Percentiles rank a stretch among this genome's conserved stretches.
phyloP scores from a whole-genome alignment of 2,113 vertebrate genomes.

The Sceloporus undulatus region DNA sequence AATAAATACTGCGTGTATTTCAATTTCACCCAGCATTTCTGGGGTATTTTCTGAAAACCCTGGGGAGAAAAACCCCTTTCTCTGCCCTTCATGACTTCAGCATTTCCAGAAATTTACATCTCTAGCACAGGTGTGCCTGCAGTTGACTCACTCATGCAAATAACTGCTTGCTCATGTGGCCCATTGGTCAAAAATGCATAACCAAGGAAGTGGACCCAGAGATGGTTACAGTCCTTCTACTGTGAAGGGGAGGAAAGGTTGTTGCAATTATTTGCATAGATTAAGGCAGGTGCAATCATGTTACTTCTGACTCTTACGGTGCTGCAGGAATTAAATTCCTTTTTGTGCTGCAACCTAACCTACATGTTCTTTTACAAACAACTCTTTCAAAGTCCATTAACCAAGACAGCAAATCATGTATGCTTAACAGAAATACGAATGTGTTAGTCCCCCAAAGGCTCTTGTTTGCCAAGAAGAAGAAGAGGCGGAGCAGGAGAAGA shows the following conservation, averaged over 20 bases:
- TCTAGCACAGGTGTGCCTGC: neutral
- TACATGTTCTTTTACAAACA: neutral
- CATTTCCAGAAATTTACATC: too few relatives aligned
- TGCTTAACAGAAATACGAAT: neutral
- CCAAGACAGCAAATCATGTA: neutral
- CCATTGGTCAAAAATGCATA: neutral
- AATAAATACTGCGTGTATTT: too few relatives aligned
- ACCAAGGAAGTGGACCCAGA: neutral
- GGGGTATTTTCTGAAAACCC: too few relatives aligned
- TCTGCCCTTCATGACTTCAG: too few relatives aligned
- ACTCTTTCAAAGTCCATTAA: neutral
- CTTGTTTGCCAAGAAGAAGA: neutral
- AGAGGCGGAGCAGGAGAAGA: neutral
- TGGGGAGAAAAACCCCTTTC: too few relatives aligned
- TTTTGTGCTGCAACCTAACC: neutral
- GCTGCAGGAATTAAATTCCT: too few relatives aligned
- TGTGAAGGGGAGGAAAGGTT: neutral
- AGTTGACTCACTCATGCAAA: neutral
- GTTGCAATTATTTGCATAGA: neutral
- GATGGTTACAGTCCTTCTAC: neutral
- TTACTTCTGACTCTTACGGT: neutral
- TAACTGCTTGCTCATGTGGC: neutral
- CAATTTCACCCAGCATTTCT: too few relatives aligned
- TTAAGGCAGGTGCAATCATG: neutral
- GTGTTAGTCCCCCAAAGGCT: neutral